These are phyloP conservation scores for Macrosoma leucophasiata DNA, from an alignment of 2,888 invertebrate species.

Conservation along the genomic window DNA sequence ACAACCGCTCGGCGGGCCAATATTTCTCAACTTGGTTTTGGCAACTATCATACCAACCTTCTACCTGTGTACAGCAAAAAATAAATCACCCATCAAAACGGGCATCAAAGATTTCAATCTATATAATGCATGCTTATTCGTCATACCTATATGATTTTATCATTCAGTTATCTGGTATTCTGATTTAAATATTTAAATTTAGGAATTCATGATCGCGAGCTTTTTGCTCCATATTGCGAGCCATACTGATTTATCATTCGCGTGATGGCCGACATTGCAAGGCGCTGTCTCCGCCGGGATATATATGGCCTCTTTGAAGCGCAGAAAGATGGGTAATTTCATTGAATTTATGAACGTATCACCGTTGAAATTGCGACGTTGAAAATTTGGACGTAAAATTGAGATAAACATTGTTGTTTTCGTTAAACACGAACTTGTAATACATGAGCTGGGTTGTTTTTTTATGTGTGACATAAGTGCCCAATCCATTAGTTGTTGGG, in stretches of 20 bases:
- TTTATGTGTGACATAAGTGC: conserved; percentile 21
- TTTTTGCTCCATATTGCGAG: conserved; percentile 39
- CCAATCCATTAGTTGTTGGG: no score
- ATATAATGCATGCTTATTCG: no score
- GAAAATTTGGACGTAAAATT: conserved; percentile 57
- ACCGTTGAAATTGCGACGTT: conserved; percentile 56
- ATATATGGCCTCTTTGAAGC: conserved; percentile 71
- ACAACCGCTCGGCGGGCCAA: no score
- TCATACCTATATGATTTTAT: no score
- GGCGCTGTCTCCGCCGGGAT: conserved; percentile 57
- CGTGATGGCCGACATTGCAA: conserved; percentile 64
- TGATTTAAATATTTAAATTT: conserved; percentile 26
- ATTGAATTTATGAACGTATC: conserved; percentile 71
- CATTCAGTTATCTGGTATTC: no score
- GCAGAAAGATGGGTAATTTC: conserved; percentile 72
- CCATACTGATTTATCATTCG: conserved; percentile 64
- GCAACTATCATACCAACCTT: no score
- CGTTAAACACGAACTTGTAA: conserved; percentile 11
- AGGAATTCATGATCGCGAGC: conserved; percentile 34
- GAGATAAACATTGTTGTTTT: conserved; percentile 57
- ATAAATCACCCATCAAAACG: no score
- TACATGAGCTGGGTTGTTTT: conserved; percentile 12
- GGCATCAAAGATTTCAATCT: no score
- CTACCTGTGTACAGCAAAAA: no score
- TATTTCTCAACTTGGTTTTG: no score